Percentiles rank a stretch among this genome's conserved stretches.
Evolutionary conservation across 2,888 invertebrate species (phyloP).

Genomic region (Ethmia dodecea): DNA sequence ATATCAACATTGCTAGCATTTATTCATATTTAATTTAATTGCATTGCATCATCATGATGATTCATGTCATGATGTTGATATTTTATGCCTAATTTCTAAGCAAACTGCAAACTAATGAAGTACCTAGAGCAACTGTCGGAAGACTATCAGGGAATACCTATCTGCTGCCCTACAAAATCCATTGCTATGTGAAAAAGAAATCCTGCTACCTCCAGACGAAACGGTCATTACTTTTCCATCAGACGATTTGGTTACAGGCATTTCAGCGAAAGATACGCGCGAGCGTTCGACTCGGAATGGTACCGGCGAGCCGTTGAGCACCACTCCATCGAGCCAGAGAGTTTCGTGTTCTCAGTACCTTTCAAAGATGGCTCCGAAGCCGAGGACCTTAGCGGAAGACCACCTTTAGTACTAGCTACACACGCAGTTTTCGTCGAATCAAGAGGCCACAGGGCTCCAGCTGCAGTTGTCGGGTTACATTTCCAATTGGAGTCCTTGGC

Average conservation of each 20-base stretch:
- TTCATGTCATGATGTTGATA: too few species aligned
- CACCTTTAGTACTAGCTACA: constrained; percentile 89
- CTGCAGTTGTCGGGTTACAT: constrained; percentile 94
- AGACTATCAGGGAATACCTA: not conserved
- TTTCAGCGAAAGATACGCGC: constrained; percentile 87
- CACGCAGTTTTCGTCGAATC: constrained; percentile 93
- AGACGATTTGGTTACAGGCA: constrained; percentile 82
- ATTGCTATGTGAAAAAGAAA: too few species aligned
- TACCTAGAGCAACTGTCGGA: not conserved
- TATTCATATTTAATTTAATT: too few species aligned
- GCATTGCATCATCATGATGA: too few species aligned
- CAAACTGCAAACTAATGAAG: too few species aligned
- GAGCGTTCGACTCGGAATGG: constrained; percentile 93
- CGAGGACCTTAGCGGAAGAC: constrained; percentile 76
- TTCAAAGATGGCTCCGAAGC: constrained; percentile 80
- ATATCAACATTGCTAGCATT: too few species aligned
- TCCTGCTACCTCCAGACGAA: too few species aligned
- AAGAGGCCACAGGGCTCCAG: constrained; percentile 89
- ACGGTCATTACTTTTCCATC: too few species aligned
- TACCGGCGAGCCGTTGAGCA: constrained; percentile 95
- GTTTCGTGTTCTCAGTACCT: constrained; percentile 93
- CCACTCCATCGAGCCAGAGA: constrained; percentile 89
- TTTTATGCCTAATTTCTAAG: too few species aligned
- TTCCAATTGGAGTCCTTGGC: constrained; percentile 90
- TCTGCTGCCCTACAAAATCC: too few species aligned